Conservation (phyloP, 2,888 invertebrate genomes). For the Lochmaea capreae region DNA sequence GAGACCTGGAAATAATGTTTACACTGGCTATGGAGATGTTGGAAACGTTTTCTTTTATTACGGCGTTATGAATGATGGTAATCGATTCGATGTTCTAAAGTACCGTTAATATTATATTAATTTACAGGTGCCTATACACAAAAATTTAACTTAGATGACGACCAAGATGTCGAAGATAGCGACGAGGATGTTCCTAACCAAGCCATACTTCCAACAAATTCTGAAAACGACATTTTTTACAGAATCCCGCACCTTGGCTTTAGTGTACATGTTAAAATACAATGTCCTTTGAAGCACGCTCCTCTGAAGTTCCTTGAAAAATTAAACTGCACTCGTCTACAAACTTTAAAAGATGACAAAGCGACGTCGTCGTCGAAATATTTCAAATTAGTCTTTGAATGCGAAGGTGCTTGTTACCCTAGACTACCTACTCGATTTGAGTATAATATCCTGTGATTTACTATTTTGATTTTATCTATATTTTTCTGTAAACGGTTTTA, state of each 20-base stretch:
- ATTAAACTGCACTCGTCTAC: constrained; percentile 35
- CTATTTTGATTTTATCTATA: constrained; percentile 30
- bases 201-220: constrained; percentile 36
- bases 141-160: constrained; percentile 55
- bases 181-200: constrained; percentile 46
- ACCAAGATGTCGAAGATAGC: constrained; percentile 48
- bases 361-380: constrained; percentile 44
- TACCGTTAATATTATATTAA: constrained; percentile 3
- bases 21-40: constrained; percentile 61
- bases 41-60: constrained; percentile 60
- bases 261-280: constrained; percentile 53
- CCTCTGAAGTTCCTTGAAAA: constrained; percentile 51
- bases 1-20: constrained; percentile 58
- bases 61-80: constrained; percentile 62
- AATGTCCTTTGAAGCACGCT: constrained; percentile 56
- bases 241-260: constrained; percentile 53
- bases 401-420: constrained; percentile 56
- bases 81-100: neutral
- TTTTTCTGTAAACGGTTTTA: constrained; percentile 31
- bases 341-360: constrained; percentile 32
- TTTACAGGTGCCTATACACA: constrained; percentile 56
- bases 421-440: constrained; percentile 54
- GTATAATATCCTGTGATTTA: constrained; percentile 45
- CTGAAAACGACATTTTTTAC: constrained; percentile 48
- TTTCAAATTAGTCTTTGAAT: constrained; percentile 54